A percentile compares a stretch with the other conserved stretches of the same genome.
phyloP scores from a whole-genome alignment of 2,113 vertebrate species.

The Calonectris borealis region DNA sequence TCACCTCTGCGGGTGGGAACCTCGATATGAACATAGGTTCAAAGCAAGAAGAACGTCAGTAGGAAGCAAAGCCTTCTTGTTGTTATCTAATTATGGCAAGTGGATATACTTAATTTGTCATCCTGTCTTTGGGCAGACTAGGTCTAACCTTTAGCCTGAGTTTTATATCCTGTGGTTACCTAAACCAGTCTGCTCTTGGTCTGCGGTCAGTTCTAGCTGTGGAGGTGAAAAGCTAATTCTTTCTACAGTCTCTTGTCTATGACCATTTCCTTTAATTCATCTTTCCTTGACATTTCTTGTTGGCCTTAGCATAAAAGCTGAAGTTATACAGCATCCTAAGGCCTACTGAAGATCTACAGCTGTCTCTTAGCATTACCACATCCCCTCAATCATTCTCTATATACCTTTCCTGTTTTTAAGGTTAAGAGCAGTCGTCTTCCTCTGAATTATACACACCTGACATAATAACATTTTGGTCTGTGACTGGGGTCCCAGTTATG shows the following conservation, averaged over 20 bases:
- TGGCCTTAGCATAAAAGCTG: neutral
- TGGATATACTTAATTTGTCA: conserved; percentile 28
- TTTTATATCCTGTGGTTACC: conserved; percentile 32
- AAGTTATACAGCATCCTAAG: neutral
- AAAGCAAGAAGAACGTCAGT: neutral
- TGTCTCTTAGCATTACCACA: neutral
- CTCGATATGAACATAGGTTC: neutral
- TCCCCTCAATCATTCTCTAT: neutral
- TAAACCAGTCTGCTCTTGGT: conserved; percentile 16
- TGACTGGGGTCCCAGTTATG: neutral
- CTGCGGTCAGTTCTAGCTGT: neutral
- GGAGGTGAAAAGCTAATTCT: conserved; percentile 26
- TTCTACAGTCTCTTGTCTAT: neutral
- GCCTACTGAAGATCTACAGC: neutral
- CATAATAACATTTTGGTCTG: neutral
- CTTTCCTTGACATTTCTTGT: conserved; percentile 3
- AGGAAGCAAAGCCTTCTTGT: neutral
- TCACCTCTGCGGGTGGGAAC: neutral
- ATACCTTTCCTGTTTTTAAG: neutral
- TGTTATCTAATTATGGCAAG: neutral
- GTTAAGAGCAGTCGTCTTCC: neutral
- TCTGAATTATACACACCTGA: neutral
- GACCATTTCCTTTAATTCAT: conserved; percentile 35
- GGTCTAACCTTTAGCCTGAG: conserved; percentile 11
- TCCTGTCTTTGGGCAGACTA: conserved; percentile 17